Base-by-base conservation (phyloP, 2,113 vertebrate species). In the Dascyllus trimaculatus region DNA sequence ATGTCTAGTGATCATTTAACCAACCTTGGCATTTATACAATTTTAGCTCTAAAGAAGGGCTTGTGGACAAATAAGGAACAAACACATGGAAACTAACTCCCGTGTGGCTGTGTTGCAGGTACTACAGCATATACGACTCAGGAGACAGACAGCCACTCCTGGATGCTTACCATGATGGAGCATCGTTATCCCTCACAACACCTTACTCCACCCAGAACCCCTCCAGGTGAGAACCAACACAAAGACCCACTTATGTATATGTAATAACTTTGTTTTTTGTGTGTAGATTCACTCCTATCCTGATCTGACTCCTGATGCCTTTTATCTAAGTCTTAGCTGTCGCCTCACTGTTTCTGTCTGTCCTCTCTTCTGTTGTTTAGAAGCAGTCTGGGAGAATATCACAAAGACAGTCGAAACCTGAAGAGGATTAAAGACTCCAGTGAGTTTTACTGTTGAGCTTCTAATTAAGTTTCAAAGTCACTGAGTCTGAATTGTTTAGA, bases 81-180 rank as follows among this genome's bases (percentile, higher is more conserved):
- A 46, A 56, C 19, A 46, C 3, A 29, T 32, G 19, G 46, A 48
- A 53, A 35, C 25, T 10, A 61, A 80, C 19, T 60, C 4, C 11
- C 4, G n/a, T 11, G 5, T 51, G 22, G 10, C 29, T 63, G 48
- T 79, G 22, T 71, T 59, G 26, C 62, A 98, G 97, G 89, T 98
- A 96, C 88, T 98, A 96, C 85, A 89, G 92, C 1, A 93, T 96
- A 38, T 98, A 98, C 9, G 97, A 98, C 90, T 96, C 97, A 0
- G 95, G 94, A 40, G 90, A 97, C 90, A 91, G 97, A 46, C 96
- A 97, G 74, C 94, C 94, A 1, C 94, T 98, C 11, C 88, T 98
- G n/a, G 95, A 97, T 0, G 96, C 96, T 35, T 98, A 98, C 86
- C 96, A 98, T 38, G 96, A 97, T 26, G 95, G 94, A 1, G 96